Evolutionary conservation across 1,140 invertebrate species (phyloP).

Genomic region (Ruditapes philippinarum): DNA sequence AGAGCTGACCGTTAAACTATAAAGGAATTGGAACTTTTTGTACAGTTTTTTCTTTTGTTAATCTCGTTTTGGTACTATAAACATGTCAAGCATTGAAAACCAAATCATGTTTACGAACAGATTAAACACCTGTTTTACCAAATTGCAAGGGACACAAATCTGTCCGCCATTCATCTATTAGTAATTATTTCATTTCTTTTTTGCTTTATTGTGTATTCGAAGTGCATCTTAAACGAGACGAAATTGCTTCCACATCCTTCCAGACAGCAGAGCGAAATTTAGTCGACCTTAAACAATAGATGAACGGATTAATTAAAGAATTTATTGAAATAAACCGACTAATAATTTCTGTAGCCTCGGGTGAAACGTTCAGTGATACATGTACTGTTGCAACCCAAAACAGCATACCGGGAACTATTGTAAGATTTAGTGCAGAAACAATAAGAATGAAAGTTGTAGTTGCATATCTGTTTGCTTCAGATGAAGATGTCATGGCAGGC

Average conservation of each 20-base stretch:
- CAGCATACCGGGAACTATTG: background rate
- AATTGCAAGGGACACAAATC: too few relatives aligned
- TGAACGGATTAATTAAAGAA: background rate
- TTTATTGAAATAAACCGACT: background rate
- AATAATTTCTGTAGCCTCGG: background rate
- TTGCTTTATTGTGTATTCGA: too few relatives aligned
- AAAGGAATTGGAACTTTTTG: too few relatives aligned
- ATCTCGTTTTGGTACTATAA: too few relatives aligned
- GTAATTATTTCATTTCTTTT: too few relatives aligned
- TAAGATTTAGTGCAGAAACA: background rate
- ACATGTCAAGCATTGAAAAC: too few relatives aligned
- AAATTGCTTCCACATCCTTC: background rate
- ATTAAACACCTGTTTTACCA: too few relatives aligned
- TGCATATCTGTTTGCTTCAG: background rate
- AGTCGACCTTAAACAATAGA: background rate
- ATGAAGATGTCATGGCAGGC: background rate
- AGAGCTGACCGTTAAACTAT: too few relatives aligned
- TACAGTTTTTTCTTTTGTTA: too few relatives aligned
- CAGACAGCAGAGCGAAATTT: background rate
- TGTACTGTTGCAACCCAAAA: background rate
- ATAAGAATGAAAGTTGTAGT: background rate
- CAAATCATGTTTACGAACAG: too few relatives aligned
- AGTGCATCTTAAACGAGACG: too few relatives aligned
- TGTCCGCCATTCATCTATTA: too few relatives aligned
- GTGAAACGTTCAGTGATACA: background rate